Evolutionary conservation across 2,888 invertebrate genomes (phyloP).

Genomic region (Dexiosoma caninum): DNA sequence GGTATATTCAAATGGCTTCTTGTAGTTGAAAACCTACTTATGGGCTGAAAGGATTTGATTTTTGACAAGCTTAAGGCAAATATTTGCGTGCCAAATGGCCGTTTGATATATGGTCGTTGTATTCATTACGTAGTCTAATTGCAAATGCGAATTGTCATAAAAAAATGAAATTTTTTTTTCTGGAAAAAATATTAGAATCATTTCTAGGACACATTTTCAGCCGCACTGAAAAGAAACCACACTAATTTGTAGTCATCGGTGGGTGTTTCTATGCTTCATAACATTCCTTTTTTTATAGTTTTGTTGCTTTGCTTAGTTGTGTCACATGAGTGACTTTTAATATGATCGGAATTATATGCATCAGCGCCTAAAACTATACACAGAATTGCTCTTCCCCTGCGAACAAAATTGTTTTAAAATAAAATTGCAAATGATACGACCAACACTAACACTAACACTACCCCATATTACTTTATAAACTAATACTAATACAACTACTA

Average conservation of each 20-base stretch:
- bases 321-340: slow-evolving; percentile 53
- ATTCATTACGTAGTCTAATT: too few relatives aligned
- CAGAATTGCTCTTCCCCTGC: neutral
- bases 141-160: too few relatives aligned
- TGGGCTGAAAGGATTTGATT: too few relatives aligned
- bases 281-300: neutral
- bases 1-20: too few relatives aligned
- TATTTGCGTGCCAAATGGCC: too few relatives aligned
- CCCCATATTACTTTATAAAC: neutral
- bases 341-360: slow-evolving; percentile 59
- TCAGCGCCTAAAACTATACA: slow-evolving; percentile 44
- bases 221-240: neutral
- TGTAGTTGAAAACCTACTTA: too few relatives aligned
- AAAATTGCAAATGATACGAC: slow-evolving; percentile 22
- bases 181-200: too few relatives aligned
- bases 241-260: neutral
- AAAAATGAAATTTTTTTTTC: too few relatives aligned
- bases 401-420: slow-evolving; percentile 1
- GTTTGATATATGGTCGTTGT: too few relatives aligned
- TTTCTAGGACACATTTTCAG: too few relatives aligned
- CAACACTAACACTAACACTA: slow-evolving; percentile 1
- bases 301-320: neutral
- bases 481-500: neutral
- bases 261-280: neutral
- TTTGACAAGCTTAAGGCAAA: too few relatives aligned